A percentile compares a stretch with the other conserved stretches of the same genome.
These are phyloP conservation scores for Pseudotriccus pelzelni DNA, from an alignment of 2,797 vertebrate species.

Conservation along the genomic window DNA sequence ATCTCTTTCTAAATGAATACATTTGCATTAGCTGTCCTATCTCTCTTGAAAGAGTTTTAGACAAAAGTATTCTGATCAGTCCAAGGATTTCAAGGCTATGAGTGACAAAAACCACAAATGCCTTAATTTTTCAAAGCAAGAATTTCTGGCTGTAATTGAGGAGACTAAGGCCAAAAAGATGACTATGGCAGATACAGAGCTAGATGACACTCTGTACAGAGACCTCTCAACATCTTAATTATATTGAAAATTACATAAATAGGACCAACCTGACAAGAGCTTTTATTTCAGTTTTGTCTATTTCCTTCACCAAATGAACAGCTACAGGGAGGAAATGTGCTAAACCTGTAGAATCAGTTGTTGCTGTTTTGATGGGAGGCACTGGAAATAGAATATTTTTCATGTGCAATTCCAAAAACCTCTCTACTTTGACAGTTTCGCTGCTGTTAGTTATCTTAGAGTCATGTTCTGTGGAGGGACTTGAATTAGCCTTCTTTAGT, in stretches of 20 bases:
- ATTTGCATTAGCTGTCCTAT: background rate
- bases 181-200: background rate
- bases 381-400: conserved; percentile 49
- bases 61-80: background rate
- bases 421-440: conserved; percentile 7
- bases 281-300: conserved; percentile 32
- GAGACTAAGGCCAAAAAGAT: background rate
- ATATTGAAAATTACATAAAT: background rate
- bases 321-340: background rate
- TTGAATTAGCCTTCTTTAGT: background rate
- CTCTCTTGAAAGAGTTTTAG: background rate
- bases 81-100: background rate
- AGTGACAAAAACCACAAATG: background rate
- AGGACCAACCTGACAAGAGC: conserved; percentile 51
- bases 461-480: background rate
- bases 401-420: conserved; percentile 71
- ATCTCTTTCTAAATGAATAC: background rate
- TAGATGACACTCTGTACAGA: background rate
- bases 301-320: conserved; percentile 40
- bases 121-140: background rate
- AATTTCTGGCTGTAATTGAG: background rate
- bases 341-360: background rate
- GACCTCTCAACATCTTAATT: background rate
- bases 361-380: conserved; percentile 58
- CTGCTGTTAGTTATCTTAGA: background rate